phyloP scores from a whole-genome alignment of 2,888 invertebrate species.

The Piscicola geometra region DNA sequence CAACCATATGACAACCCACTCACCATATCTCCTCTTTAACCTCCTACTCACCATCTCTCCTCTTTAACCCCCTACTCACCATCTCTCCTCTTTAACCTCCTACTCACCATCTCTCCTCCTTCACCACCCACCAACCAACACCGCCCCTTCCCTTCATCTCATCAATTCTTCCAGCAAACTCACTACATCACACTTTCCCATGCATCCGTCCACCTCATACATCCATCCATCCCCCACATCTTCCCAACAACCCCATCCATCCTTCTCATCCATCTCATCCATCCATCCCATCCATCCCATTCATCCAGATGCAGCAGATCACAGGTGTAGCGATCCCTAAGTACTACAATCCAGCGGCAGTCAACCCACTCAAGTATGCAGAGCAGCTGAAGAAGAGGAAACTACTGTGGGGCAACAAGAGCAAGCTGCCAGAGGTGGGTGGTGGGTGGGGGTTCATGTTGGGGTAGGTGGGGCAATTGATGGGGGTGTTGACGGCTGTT shows the following conservation, averaged over 20 bases:
- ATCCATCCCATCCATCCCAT: background rate
- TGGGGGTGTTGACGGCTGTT: background rate
- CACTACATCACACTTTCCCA: too few species aligned
- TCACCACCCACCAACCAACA: too few species aligned
- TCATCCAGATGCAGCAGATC: slow-evolving; percentile 53
- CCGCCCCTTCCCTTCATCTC: too few species aligned
- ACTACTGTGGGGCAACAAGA: slow-evolving; percentile 68
- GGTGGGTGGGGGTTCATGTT: background rate
- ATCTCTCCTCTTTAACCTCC: too few species aligned
- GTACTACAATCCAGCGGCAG: slow-evolving; percentile 71
- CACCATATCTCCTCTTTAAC: too few species aligned
- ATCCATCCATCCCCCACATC: too few species aligned
- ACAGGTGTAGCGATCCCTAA: slow-evolving; percentile 63
- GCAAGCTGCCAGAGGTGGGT: slow-evolving; percentile 41
- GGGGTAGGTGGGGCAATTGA: slow-evolving; percentile 27
- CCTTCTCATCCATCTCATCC: background rate
- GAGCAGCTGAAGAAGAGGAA: slow-evolving; percentile 82
- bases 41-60: too few species aligned
- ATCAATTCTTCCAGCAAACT: too few species aligned
- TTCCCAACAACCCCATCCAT: background rate
- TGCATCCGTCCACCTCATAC: too few species aligned
- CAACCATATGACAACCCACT: too few species aligned
- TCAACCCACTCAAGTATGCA: slow-evolving; percentile 72
- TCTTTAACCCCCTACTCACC: background rate
- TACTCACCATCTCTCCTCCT: too few species aligned